phyloP scores from a whole-genome alignment of 30 jellyfish, hydroid and myxozoan species.

The Aurelia sp. region DNA sequence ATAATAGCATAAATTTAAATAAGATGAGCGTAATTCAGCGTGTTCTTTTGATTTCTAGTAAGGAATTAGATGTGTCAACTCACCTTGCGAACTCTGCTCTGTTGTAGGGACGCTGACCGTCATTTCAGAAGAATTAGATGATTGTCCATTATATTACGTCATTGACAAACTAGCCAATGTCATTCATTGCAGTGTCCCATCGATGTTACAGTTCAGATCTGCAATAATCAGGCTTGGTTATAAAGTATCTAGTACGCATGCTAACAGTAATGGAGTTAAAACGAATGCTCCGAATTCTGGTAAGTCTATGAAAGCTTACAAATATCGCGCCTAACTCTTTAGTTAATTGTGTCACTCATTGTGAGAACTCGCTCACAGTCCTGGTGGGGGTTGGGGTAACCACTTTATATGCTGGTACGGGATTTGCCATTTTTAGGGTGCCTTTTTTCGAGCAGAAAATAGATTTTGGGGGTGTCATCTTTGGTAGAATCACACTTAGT shows the following conservation, averaged over 20 bases:
- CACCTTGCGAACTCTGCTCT: neutral
- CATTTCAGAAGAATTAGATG: constrained; percentile 83
- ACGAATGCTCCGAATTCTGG: constrained; percentile 96
- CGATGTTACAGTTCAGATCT: constrained; percentile 87
- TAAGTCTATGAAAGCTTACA: constrained; percentile 3
- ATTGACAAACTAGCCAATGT: constrained; percentile 79
- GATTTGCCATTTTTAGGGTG: too few species aligned
- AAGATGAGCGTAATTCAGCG: too few species aligned
- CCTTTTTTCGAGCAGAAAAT: too few species aligned
- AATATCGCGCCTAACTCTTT: neutral
- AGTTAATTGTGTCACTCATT: too few species aligned
- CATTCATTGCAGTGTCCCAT: constrained; percentile 90
- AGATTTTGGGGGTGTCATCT: too few species aligned
- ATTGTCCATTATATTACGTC: constrained; percentile 84
- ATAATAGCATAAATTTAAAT: too few species aligned
- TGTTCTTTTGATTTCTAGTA: too few species aligned
- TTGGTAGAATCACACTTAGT: too few species aligned
- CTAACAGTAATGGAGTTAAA: constrained; percentile 84
- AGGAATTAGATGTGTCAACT: too few species aligned
- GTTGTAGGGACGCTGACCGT: constrained; percentile 79
- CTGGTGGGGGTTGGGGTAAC: too few species aligned
- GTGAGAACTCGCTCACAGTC: too few species aligned
- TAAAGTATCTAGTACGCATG: constrained; percentile 92
- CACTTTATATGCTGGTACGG: too few species aligned
- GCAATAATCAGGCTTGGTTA: constrained; percentile 84